Conservation (phyloP, 2,888 invertebrate species). For the Himalopsyche tibetana region DNA sequence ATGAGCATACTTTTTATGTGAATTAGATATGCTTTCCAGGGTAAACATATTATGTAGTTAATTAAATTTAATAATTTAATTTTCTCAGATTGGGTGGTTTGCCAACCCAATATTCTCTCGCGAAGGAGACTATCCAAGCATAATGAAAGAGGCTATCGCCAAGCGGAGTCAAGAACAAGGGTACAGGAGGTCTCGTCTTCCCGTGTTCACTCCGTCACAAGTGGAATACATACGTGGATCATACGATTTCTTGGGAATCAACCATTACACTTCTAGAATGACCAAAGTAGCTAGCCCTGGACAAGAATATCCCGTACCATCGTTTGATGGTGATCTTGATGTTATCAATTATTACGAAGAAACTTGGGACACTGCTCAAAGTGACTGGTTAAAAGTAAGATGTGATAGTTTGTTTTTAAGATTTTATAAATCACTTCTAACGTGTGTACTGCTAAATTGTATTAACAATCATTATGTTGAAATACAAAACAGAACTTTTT, state of each 20-base stretch:
- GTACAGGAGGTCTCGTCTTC: constrained; percentile 79
- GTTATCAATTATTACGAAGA: constrained; percentile 35
- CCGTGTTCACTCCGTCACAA: constrained; percentile 79
- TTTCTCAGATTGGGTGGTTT: constrained; percentile 79
- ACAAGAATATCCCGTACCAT: background rate
- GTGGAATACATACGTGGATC: constrained; percentile 78
- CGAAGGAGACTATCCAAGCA: constrained; percentile 81
- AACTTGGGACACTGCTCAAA: constrained; percentile 50
- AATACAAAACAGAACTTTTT: too few relatives aligned
- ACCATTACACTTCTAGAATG: constrained; percentile 80
- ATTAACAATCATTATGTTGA: too few relatives aligned
- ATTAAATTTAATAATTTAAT: too few relatives aligned
- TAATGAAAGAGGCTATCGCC: constrained; percentile 79
- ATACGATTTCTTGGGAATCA: constrained; percentile 84
- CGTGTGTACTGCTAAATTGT: too few relatives aligned
- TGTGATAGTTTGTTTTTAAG: too few relatives aligned
- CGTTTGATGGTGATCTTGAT: constrained; percentile 1
- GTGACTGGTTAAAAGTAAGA: constrained; percentile 60
- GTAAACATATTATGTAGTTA: too few relatives aligned
- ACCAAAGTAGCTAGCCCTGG: background rate
- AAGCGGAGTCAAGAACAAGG: constrained; percentile 79
- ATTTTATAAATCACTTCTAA: too few relatives aligned
- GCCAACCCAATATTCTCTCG: constrained; percentile 81
- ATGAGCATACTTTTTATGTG: too few relatives aligned
- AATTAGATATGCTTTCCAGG: too few relatives aligned